These are phyloP conservation scores for Hypsopygia costalis DNA, from an alignment of 2,888 invertebrate species.

Conservation along the genomic window DNA sequence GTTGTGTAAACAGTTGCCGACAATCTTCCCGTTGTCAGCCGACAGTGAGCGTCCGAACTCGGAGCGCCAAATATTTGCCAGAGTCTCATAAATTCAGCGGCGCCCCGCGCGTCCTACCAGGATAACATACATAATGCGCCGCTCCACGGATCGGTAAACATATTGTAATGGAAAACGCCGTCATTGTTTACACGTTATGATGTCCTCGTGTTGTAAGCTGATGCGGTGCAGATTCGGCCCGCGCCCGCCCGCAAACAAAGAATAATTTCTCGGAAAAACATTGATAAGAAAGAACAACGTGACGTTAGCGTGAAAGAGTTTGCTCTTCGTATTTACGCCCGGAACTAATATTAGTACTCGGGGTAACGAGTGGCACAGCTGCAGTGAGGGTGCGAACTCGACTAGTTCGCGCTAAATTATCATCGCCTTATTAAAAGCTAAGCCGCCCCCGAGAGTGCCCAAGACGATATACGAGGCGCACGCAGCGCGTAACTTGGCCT, in stretches of 20 bases:
- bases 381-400: conserved; percentile 28
- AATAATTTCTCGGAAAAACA: conserved; percentile 30
- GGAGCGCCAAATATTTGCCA: conserved; percentile 76
- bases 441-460: conserved; percentile 21
- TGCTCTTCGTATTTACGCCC: neutral
- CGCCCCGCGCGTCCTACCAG: conserved; percentile 68
- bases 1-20: conserved; percentile 67
- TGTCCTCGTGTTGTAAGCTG: conserved; percentile 72
- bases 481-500: conserved; percentile 48
- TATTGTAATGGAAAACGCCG: conserved; percentile 80
- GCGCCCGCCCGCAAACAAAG: conserved; percentile 35
- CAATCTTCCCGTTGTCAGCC: conserved; percentile 77
- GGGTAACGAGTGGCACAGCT: conserved; percentile 12
- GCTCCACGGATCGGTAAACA: conserved; percentile 78
- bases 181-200: conserved; percentile 79
- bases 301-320: conserved; percentile 7
- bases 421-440: conserved; percentile 51
- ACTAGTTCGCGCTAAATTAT: conserved; percentile 41
- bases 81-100: conserved; percentile 74
- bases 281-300: conserved; percentile 19
- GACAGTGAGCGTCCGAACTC: conserved; percentile 64
- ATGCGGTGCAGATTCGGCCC: conserved; percentile 49
- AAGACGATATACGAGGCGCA: conserved; percentile 27
- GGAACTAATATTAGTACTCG: conserved; percentile 24
- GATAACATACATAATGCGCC: conserved; percentile 79